Conservation (phyloP, 2,113 vertebrate species). For the Austrofundulus limnaeus region DNA sequence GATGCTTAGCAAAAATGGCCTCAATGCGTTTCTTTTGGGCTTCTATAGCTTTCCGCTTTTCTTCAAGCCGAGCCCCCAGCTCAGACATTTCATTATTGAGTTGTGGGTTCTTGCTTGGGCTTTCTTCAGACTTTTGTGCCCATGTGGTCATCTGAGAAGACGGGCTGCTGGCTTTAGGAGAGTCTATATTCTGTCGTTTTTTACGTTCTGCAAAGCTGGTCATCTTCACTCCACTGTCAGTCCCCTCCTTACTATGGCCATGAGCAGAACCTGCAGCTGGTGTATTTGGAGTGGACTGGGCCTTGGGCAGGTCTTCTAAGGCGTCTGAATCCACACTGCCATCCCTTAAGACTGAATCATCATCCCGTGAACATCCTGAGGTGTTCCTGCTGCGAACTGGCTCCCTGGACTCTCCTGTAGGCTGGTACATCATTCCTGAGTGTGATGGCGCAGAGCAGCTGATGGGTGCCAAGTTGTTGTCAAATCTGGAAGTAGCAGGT, state of each 20-base stretch:
- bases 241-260: slow-evolving; percentile 40
- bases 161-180: slow-evolving; percentile 56
- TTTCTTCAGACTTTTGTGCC: slow-evolving; percentile 79
- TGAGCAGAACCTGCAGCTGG: slow-evolving; percentile 42
- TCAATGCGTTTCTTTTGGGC: slow-evolving; percentile 94
- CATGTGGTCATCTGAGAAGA: slow-evolving; percentile 63
- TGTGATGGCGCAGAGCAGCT: slow-evolving; percentile 76
- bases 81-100: slow-evolving; percentile 87
- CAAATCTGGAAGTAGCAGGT: slow-evolving; percentile 57
- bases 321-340: slow-evolving; percentile 85
- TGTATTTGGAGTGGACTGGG: slow-evolving; percentile 72
- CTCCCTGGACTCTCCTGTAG: slow-evolving; percentile 51
- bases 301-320: slow-evolving; percentile 81
- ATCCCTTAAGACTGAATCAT: slow-evolving; percentile 83
- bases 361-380: slow-evolving; percentile 80
- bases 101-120: slow-evolving; percentile 80
- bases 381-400: slow-evolving; percentile 67
- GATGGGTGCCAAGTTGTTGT: slow-evolving; percentile 50
- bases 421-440: slow-evolving; percentile 75
- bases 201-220: slow-evolving; percentile 92
- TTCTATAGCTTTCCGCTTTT: slow-evolving; percentile 91
- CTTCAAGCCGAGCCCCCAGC: slow-evolving; percentile 86
- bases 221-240: slow-evolving; percentile 86
- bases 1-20: slow-evolving; percentile 91
- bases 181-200: slow-evolving; percentile 80